Base-by-base conservation (phyloP, 1,140 invertebrate genomes). In the Euwallacea fornicatus region DNA sequence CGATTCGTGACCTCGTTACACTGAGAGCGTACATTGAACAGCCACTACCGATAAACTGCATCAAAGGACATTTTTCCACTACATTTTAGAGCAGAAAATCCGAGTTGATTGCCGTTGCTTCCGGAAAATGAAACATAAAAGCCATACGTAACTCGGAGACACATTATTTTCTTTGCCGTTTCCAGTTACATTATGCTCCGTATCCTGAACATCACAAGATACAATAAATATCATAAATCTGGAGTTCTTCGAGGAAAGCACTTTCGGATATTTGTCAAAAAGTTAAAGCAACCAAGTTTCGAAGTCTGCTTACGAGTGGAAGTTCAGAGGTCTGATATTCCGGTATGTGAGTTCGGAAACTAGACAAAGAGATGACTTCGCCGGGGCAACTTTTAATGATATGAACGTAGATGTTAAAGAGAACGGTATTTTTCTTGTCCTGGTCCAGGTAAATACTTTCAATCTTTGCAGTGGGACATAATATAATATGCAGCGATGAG, bases 251-350 rank as follows among this genome's bases (percentile, higher is more conserved):
- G 46, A 50, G 46, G 13, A 50, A 50, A 50, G 46, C 46, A 50
- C 46, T 50, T 50, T 11, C 9, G 46, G 46, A 50, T 50, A 50
- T 50, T 50, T 50, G 46, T 50, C 46, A 50, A 50, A 50, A 50
- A 50, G 46, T 50, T 50, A 50, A 50, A 50, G 46, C 46, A 50
- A 50, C 9, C 46, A 50, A 50, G 46, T 50, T 50, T 50, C 46
- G 46, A 50, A 50, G 46, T 50, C 46, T 50, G 46, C 46, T 50
- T 50, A 50, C 46, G 46, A 50, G 2, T 50, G 46, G 46, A 50
- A 50, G 46, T 50, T 50, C 46, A 50, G 46, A 50, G 46, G 46
- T 50, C 46, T 50, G 46, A 50, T 50, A 50, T 50, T 50, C 13
- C 46, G 46, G 46, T 50, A 50, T 50, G 46, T 50, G 46, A 50